Evolutionary conservation across 2,888 invertebrate genomes (phyloP).

Genomic region (Aphidius colemani): DNA sequence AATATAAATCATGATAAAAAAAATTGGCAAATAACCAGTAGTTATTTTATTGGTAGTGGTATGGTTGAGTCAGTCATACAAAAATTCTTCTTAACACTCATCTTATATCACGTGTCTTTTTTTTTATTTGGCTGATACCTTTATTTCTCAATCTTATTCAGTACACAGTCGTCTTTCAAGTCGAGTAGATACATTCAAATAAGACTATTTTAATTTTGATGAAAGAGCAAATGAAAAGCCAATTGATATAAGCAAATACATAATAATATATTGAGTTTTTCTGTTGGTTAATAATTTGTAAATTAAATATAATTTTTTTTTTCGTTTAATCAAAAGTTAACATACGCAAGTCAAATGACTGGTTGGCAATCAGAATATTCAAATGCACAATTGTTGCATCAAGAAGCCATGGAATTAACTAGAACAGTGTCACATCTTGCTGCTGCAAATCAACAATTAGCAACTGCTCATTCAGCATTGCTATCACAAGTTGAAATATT

Average conservation of each 20-base stretch:
- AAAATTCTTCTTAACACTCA: conserved; percentile 39
- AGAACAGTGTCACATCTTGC: conserved; percentile 54
- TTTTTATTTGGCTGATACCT: conserved; percentile 22
- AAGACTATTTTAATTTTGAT: too few relatives aligned
- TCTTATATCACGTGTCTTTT: conserved; percentile 41
- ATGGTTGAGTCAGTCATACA: conserved; percentile 47
- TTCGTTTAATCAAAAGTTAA: conserved; percentile 37
- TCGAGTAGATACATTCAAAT: conserved; percentile 21
- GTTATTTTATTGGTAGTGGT: conserved; percentile 13
- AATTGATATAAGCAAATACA: too few relatives aligned
- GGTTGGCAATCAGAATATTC: conserved; percentile 45
- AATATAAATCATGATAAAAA: conserved; percentile 4
- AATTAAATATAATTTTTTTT: conserved; percentile 36
- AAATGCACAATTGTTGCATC: conserved; percentile 32
- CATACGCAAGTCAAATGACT: conserved; percentile 50
- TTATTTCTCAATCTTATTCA: conserved; percentile 30
- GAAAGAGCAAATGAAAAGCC: too few relatives aligned
- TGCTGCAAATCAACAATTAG: conserved; percentile 54
- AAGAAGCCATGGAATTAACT: conserved; percentile 49
- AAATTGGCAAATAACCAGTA: conserved; percentile 9
- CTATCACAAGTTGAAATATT: conserved; percentile 49
- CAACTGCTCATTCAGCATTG: conserved; percentile 48
- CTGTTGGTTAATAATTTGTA: too few relatives aligned
- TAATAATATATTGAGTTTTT: too few relatives aligned
- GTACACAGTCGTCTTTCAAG: conserved; percentile 35